Conservation (phyloP, 2,888 invertebrate species). For the Caprella mutica region DNA sequence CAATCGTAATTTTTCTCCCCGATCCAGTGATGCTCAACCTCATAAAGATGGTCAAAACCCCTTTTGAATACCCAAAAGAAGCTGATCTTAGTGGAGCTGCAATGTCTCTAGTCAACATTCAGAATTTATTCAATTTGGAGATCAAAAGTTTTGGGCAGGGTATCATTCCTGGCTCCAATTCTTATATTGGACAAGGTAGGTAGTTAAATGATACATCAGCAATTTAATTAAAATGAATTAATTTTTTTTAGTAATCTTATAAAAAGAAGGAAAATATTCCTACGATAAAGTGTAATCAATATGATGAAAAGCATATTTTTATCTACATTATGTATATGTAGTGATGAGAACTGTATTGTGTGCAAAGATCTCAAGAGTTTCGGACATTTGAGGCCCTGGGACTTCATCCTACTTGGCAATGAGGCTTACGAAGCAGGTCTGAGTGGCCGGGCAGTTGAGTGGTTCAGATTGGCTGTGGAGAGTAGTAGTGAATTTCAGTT, state of each 20-base stretch:
- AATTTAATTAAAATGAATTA: background rate
- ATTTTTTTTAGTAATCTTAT: background rate
- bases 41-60: too few species aligned
- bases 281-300: background rate
- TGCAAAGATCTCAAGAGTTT: slow-evolving; percentile 13
- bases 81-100: slow-evolving; percentile 38
- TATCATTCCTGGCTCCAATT: slow-evolving; percentile 31
- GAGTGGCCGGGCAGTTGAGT: slow-evolving; percentile 39
- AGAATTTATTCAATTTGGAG: slow-evolving; percentile 37
- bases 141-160: slow-evolving; percentile 36
- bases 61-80: slow-evolving; percentile 36
- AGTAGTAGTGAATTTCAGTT: slow-evolving; percentile 36
- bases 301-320: too few species aligned
- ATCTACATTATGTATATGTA: too few species aligned
- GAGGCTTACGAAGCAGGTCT: slow-evolving; percentile 40
- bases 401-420: slow-evolving; percentile 40
- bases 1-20: too few species aligned
- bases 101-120: slow-evolving; percentile 37
- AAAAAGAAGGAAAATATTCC: background rate
- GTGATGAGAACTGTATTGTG: background rate
- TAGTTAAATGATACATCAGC: too few species aligned
- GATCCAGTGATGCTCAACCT: too few species aligned
- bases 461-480: slow-evolving; percentile 39
- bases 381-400: slow-evolving; percentile 37
- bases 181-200: background rate